Conservation (phyloP, 2,797 vertebrate genomes). For the Cheirogaleus major region DNA sequence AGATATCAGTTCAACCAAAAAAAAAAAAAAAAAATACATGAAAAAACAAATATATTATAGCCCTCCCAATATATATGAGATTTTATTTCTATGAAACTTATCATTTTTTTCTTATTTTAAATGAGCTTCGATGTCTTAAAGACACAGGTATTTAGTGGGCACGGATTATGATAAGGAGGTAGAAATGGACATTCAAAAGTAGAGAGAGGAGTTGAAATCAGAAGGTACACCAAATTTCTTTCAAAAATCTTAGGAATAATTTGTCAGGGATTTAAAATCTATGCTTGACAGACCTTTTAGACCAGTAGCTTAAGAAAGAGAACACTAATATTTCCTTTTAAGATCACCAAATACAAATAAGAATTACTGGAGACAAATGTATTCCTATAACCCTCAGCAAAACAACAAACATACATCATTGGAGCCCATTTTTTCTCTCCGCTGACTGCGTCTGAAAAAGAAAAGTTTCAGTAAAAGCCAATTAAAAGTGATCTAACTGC, state of each 20-base stretch:
- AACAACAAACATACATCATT: neutral
- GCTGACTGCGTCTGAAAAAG: neutral
- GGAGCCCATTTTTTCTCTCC: neutral
- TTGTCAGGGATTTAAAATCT: neutral
- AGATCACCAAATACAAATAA: neutral
- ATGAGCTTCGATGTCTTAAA: neutral
- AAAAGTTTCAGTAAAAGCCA: neutral
- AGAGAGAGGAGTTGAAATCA: neutral
- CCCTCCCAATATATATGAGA: neutral
- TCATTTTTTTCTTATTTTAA: neutral
- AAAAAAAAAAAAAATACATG: neutral
- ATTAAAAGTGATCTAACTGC: conserved; percentile 2
- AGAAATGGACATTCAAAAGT: neutral
- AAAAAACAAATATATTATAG: neutral
- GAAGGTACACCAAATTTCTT: neutral
- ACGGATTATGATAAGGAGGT: neutral
- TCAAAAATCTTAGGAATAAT: neutral
- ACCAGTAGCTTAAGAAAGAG: neutral
- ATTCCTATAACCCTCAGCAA: neutral
- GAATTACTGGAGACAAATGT: neutral
- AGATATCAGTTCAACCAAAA: neutral
- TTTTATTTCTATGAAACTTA: neutral
- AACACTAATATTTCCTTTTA: neutral
- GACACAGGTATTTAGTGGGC: neutral
- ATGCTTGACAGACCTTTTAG: neutral